phyloP scores from a whole-genome alignment of 2,113 vertebrate genomes.

The Artemisiospiza belli region DNA sequence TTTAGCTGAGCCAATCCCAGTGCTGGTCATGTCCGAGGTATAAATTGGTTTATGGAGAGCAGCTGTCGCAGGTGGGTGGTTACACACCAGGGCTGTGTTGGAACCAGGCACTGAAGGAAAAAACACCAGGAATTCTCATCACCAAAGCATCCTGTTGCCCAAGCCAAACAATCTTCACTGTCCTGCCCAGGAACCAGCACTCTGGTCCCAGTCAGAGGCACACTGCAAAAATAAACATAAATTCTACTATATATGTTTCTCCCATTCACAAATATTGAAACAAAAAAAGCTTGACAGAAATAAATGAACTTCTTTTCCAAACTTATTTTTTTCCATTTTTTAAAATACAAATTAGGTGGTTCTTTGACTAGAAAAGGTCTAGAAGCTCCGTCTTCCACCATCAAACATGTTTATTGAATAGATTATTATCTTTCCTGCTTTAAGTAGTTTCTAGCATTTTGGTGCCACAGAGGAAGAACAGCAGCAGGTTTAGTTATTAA shows the following conservation, averaged over 20 bases:
- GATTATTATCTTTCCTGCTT: conserved; percentile 41
- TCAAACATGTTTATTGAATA: conserved; percentile 40
- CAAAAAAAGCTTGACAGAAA: background rate
- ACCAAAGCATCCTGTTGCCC: background rate
- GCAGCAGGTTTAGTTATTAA: conserved; percentile 61
- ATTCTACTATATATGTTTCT: background rate
- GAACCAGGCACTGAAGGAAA: background rate
- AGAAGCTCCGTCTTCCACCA: conserved; percentile 7
- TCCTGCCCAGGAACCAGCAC: background rate
- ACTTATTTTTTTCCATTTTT: background rate
- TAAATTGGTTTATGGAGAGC: background rate
- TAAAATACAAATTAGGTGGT: background rate
- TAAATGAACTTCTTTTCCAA: background rate
- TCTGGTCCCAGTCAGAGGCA: background rate
- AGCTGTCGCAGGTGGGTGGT: background rate
- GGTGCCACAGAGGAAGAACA: conserved; percentile 45
- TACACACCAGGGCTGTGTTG: background rate
- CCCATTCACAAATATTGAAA: background rate
- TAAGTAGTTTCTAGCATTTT: conserved; percentile 46
- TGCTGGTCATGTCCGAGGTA: background rate
- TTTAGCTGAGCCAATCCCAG: background rate
- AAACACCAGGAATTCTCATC: background rate
- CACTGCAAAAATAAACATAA: background rate
- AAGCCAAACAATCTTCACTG: background rate
- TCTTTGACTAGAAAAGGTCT: background rate